phyloP scores from a whole-genome alignment of 2,113 vertebrate species.

The Oncorhynchus tshawytscha region DNA sequence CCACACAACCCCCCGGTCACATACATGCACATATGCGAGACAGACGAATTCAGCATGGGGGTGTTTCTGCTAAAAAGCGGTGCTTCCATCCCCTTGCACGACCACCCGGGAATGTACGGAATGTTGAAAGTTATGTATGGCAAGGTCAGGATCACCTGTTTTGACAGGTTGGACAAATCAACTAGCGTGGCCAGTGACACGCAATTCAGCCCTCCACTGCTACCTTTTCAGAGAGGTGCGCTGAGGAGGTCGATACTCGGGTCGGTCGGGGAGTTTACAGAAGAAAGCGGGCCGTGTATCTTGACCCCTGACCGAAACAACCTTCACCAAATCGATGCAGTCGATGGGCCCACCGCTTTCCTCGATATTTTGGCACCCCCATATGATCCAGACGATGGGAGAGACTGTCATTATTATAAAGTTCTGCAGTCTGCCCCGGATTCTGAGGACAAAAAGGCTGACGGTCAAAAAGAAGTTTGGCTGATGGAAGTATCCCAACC shows the following conservation, averaged over 20 bases:
- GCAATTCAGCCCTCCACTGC: slow-evolving; percentile 32
- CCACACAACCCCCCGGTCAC: slow-evolving; percentile 79
- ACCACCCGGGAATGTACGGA: slow-evolving; percentile 96
- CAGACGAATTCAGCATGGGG: slow-evolving; percentile 88
- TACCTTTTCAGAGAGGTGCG: slow-evolving; percentile 58
- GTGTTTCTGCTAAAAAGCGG: slow-evolving; percentile 88
- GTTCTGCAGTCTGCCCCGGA: slow-evolving; percentile 66
- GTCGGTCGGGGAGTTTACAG: slow-evolving; percentile 79
- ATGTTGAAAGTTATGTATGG: slow-evolving; percentile 93
- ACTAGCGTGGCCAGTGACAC: slow-evolving; percentile 19
- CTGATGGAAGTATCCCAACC: slow-evolving; percentile 89
- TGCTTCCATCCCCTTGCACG: slow-evolving; percentile 90
- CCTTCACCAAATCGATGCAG: slow-evolving; percentile 92
- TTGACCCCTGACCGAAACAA: slow-evolving; percentile 87
- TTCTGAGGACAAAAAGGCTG: slow-evolving; percentile 34
- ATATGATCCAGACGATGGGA: slow-evolving; percentile 88
- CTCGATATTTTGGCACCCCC: slow-evolving; percentile 94
- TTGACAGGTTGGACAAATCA: slow-evolving; percentile 76
- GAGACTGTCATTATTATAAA: slow-evolving; percentile 94
- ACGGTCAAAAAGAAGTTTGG: slow-evolving; percentile 76
- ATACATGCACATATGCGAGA: slow-evolving; percentile 98
- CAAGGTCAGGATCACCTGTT: slow-evolving; percentile 85
- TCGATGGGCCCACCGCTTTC: slow-evolving; percentile 90
- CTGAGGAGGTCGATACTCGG: slow-evolving; percentile 74
- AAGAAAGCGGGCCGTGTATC: slow-evolving; percentile 81